phyloP scores from a whole-genome alignment of 2,888 invertebrate genomes.

The Drosophila nigritarsus region DNA sequence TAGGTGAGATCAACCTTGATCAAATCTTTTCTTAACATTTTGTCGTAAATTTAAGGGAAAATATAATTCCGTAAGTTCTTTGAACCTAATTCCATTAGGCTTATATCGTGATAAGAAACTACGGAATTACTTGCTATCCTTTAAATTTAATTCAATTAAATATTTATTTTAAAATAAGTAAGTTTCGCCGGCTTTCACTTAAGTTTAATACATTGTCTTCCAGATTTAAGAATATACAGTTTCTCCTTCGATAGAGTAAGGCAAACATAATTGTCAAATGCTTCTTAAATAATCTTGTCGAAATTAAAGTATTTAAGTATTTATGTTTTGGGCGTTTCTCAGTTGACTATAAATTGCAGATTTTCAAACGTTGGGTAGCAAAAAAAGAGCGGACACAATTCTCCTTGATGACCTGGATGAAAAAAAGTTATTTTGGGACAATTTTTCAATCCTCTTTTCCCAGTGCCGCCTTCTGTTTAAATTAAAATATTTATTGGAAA shows the following conservation, averaged over 20 bases:
- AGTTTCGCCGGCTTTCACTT: neutral
- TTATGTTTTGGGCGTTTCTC: neutral
- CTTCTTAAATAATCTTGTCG: slow-evolving; percentile 34
- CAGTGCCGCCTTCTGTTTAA: neutral
- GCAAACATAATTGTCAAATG: slow-evolving; percentile 35
- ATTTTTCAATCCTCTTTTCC: neutral
- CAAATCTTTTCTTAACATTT: neutral
- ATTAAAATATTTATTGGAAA: neutral
- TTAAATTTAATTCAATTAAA: neutral
- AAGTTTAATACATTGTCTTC: neutral
- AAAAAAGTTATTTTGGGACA: neutral
- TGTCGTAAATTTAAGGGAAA: no score
- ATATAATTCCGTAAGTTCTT: neutral
- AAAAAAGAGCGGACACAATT: neutral
- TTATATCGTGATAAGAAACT: neutral
- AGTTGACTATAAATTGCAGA: slow-evolving; percentile 1
- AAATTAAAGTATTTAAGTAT: slow-evolving; percentile 26
- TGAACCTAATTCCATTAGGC: neutral
- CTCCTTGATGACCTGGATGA: neutral
- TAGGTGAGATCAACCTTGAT: neutral
- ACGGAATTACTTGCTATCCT: neutral
- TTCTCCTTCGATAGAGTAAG: neutral
- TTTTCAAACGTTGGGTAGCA: neutral
- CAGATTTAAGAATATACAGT: neutral
- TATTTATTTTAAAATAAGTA: no score